Conservation (phyloP, 2,888 invertebrate species). For the Caenorhabditis sp. region DNA sequence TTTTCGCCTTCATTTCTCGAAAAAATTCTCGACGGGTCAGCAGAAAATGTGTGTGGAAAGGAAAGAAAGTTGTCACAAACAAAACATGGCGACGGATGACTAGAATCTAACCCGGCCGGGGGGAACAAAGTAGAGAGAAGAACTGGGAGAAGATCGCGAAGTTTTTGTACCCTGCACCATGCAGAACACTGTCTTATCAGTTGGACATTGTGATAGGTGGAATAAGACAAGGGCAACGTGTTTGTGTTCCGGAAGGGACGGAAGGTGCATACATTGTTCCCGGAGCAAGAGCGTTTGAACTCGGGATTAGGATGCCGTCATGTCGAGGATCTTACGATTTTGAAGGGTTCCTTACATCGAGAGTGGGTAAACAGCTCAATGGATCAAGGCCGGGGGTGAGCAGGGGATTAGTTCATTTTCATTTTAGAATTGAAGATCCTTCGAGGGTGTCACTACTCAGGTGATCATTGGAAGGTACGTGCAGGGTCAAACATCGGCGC, state of each 20-base stretch:
- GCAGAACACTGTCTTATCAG: constrained; percentile 9
- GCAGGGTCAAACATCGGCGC: no score
- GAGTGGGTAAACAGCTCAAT: no score
- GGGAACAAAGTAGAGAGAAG: constrained; percentile 10
- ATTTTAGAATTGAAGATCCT: no score
- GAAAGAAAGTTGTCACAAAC: background rate
- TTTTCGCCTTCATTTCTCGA: constrained; percentile 10
- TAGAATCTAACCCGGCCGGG: background rate
- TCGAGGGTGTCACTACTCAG: no score
- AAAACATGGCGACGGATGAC: constrained; percentile 1
- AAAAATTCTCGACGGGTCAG: no score
- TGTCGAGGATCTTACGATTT: no score
- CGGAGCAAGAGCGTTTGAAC: no score
- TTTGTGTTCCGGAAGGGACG: background rate
- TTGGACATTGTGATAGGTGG: constrained; percentile 41
- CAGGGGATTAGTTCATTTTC: no score
- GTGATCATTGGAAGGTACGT: no score
- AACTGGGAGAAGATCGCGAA: background rate
- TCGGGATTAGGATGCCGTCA: no score
- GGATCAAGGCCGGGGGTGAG: no score
- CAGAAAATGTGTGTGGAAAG: constrained; percentile 15
- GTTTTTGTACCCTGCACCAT: background rate
- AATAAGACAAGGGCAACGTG: constrained; percentile 44
- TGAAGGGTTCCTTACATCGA: no score
- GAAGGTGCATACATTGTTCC: constrained; percentile 7